Evolutionary conservation across 1,140 invertebrate genomes (phyloP).

Genomic region (Drosophila nigrodunni): DNA sequence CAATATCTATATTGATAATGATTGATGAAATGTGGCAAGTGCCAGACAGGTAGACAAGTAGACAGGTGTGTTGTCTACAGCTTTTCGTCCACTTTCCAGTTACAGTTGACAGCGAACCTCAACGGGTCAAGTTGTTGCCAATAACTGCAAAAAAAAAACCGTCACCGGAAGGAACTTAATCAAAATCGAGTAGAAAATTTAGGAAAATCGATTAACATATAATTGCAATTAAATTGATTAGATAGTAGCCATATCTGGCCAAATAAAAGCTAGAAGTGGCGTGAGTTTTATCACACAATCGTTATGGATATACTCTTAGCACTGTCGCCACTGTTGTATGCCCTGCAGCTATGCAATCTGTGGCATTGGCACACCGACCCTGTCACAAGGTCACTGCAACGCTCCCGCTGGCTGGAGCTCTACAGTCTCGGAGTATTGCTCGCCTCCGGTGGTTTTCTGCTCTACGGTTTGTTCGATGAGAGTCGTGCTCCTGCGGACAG

Average conservation of each 20-base stretch:
- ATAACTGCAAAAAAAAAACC: no score
- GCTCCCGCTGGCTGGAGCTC: conserved; percentile 57
- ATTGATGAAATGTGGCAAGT: conserved; percentile 52
- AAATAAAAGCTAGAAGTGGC: conserved; percentile 4
- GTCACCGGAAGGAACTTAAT: background rate
- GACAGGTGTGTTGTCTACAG: background rate
- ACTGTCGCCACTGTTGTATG: conserved; percentile 46
- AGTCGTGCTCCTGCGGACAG: conserved; percentile 14
- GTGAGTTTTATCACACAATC: background rate
- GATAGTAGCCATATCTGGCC: conserved; percentile 20
- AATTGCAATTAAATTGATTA: conserved; percentile 35
- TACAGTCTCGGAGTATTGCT: conserved; percentile 55
- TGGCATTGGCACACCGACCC: conserved; percentile 57
- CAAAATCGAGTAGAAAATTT: background rate
- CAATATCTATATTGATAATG: conserved; percentile 56
- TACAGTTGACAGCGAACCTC: background rate
- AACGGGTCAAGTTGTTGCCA: conserved; percentile 3
- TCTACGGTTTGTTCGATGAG: conserved; percentile 60
- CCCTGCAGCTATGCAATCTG: conserved; percentile 59
- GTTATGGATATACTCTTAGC: conserved; percentile 66
- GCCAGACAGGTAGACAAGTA: background rate
- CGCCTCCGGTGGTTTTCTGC: conserved; percentile 35
- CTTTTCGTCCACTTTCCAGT: background rate
- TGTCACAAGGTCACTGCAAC: conserved; percentile 25
- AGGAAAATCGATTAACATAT: conserved; percentile 20